phyloP scores from a whole-genome alignment of 2,113 vertebrate species.

The Misgurnus anguillicaudatus region DNA sequence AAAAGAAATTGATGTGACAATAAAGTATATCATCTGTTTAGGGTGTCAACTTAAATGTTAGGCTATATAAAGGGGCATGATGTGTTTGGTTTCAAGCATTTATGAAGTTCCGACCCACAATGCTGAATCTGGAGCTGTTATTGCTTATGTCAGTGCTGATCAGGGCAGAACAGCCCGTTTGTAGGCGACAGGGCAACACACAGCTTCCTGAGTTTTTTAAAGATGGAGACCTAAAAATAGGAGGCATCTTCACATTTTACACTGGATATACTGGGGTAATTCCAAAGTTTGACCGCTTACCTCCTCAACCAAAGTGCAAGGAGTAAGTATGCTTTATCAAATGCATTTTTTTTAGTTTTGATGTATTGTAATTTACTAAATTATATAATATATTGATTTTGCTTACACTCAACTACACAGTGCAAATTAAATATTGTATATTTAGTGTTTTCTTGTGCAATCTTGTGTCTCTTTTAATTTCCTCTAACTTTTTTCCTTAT shows the following conservation, averaged over 20 bases:
- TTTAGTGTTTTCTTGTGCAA: background rate
- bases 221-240: slow-evolving; percentile 52
- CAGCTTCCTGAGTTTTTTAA: slow-evolving; percentile 41
- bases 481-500: slow-evolving; percentile 13
- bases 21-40: background rate
- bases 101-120: background rate
- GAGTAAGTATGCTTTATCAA: slow-evolving; percentile 29
- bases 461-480: background rate
- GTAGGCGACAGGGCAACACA: slow-evolving; percentile 36
- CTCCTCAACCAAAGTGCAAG: slow-evolving; percentile 26
- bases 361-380: too few relatives aligned
- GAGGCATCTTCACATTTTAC: slow-evolving; percentile 49
- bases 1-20: background rate
- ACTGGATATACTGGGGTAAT: slow-evolving; percentile 12
- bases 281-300: slow-evolving; percentile 27
- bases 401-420: too few relatives aligned
- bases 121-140: slow-evolving; percentile 36
- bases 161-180: slow-evolving; percentile 34
- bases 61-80: background rate
- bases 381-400: too few relatives aligned
- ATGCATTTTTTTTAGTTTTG: background rate
- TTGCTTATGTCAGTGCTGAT: slow-evolving; percentile 23
- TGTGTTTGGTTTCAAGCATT: background rate
- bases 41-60: background rate
- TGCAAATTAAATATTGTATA: too few relatives aligned